These are phyloP conservation scores for Paramisgurnus dabryanus DNA, from an alignment of 2,113 vertebrate species.

Conservation along the genomic window DNA sequence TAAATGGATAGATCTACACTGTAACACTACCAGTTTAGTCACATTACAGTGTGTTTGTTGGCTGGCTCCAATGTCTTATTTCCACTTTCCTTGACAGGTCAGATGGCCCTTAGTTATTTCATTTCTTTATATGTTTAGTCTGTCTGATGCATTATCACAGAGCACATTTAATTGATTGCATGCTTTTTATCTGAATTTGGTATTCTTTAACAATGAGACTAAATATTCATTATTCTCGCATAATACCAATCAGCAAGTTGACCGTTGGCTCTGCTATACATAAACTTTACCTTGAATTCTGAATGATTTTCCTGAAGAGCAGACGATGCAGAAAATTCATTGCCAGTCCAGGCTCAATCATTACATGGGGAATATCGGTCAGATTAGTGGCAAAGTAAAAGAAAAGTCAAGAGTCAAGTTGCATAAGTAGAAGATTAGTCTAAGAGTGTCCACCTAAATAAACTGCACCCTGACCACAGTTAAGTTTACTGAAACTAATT, in stretches of 20 bases:
- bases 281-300: constrained; percentile 3
- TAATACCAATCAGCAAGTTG: background rate
- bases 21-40: constrained; percentile 46
- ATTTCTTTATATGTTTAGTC: background rate
- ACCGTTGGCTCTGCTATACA: background rate
- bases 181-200: too few species aligned
- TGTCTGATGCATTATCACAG: background rate
- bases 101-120: background rate
- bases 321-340: background rate
- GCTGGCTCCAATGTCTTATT: constrained; percentile 42
- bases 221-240: background rate
- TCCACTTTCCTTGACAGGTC: constrained; percentile 30
- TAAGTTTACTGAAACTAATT: background rate
- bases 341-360: background rate
- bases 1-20: constrained; percentile 42
- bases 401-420: constrained; percentile 15
- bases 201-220: background rate
- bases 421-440: constrained; percentile 32
- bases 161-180: background rate
- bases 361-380: background rate
- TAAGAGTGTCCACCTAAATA: background rate
- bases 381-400: constrained; percentile 26
- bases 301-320: constrained; percentile 5
- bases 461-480: background rate
- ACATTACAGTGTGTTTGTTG: constrained; percentile 45